Evolutionary conservation across 2,888 invertebrate species (phyloP).

Genomic region (Cabera pusaria): DNA sequence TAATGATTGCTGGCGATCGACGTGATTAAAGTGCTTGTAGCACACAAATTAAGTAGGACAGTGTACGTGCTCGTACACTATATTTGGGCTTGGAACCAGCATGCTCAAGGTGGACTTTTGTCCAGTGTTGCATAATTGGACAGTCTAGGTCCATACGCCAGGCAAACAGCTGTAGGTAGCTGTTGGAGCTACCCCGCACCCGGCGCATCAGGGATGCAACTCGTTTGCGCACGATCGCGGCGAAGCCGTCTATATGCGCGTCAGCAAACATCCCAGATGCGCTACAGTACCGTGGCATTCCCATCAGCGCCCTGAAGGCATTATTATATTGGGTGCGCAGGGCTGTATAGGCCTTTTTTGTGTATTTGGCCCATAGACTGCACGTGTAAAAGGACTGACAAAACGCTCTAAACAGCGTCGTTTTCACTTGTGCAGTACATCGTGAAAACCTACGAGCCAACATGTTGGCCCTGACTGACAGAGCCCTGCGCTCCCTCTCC

Average conservation of each 20-base stretch:
- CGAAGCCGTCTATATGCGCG: background rate
- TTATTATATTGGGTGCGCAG: slow-evolving; percentile 1
- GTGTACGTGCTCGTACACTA: no score
- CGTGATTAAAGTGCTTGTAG: no score
- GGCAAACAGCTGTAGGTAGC: slow-evolving; percentile 3
- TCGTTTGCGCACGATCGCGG: background rate
- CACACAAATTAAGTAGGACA: no score
- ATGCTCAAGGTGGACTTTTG: background rate
- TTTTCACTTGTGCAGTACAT: background rate
- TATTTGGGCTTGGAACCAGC: no score
- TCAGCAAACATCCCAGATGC: slow-evolving; percentile 1
- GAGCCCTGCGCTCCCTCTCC: no score
- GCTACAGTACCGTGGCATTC: background rate
- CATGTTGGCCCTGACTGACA: no score
- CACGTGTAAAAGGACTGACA: slow-evolving; percentile 5
- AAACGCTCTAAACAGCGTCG: slow-evolving; percentile 4
- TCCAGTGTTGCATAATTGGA: background rate
- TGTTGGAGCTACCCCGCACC: slow-evolving; percentile 1
- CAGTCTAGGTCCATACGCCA: background rate
- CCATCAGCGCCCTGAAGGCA: slow-evolving; percentile 1
- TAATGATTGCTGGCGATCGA: no score
- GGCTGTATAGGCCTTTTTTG: background rate
- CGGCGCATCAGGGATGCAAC: slow-evolving; percentile 5
- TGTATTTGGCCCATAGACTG: slow-evolving; percentile 2
- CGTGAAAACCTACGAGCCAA: no score